Evolutionary conservation across 2,888 invertebrate species (phyloP).

Genomic region (Metallyticus violacea): DNA sequence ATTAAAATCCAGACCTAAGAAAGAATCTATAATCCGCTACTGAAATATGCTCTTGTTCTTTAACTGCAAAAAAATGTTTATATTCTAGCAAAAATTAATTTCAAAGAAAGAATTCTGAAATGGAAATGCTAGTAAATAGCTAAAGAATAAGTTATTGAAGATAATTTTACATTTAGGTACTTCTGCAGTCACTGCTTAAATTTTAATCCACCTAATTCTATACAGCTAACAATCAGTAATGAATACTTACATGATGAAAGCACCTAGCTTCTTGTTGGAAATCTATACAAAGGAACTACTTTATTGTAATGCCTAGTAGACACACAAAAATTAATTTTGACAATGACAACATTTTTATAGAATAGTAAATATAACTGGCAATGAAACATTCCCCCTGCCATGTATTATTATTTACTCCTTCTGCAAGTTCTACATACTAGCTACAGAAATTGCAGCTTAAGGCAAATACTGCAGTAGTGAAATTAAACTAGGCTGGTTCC

Average conservation of each 20-base stretch:
- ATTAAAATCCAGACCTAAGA: not conserved
- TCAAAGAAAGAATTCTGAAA: not conserved
- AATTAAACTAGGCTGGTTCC: too few species aligned
- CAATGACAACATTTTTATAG: not conserved
- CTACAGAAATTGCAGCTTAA: not conserved
- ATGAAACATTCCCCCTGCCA: not conserved
- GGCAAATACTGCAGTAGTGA: not conserved
- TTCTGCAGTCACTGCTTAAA: not conserved
- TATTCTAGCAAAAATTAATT: not conserved
- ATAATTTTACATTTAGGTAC: too few species aligned
- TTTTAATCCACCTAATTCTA: not conserved
- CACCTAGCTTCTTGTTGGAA: not conserved
- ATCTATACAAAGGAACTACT: not conserved
- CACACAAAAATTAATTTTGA: not conserved
- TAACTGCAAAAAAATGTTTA: not conserved
- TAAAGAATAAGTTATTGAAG: not conserved
- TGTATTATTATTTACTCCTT: not conserved
- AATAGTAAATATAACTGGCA: not conserved
- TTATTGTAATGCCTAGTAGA: not conserved
- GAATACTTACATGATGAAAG: not conserved
- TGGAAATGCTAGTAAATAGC: not conserved
- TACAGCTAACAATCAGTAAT: not conserved
- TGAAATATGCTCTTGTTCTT: not conserved
- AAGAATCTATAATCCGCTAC: not conserved
- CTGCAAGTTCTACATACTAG: not conserved